phyloP scores from a whole-genome alignment of 1,140 invertebrate species.

The Lamellibrachia luymesi region DNA sequence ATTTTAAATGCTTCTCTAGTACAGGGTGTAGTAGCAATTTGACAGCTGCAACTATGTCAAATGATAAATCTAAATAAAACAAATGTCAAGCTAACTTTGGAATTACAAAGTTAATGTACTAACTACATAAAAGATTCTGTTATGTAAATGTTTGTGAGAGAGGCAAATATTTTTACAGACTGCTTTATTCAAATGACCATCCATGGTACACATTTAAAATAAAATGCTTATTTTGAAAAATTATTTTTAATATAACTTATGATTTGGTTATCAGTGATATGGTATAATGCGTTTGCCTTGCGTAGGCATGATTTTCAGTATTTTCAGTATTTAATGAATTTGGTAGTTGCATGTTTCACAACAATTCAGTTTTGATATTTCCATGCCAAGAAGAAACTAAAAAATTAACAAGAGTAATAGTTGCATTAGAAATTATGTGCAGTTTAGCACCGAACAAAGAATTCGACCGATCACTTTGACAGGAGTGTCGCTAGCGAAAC shows the following conservation, averaged over 20 bases:
- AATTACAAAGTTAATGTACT: neutral
- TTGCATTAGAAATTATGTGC: neutral
- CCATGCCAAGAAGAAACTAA: neutral
- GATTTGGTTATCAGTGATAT: no score
- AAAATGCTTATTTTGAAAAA: no score
- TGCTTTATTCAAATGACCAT: neutral
- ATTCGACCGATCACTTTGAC: neutral
- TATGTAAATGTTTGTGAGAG: no score
- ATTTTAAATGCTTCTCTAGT: neutral
- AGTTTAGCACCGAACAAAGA: neutral
- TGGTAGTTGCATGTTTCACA: no score
- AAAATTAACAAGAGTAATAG: neutral
- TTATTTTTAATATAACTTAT: no score
- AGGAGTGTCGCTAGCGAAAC: neutral
- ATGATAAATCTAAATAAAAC: neutral
- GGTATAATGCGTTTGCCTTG: no score
- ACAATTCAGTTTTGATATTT: no score
- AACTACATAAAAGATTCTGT: neutral
- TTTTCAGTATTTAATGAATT: no score
- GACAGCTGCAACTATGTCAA: neutral
- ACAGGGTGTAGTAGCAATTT: neutral
- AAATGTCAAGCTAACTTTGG: neutral
- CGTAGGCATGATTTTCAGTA: no score
- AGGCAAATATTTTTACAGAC: neutral
- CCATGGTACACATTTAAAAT: no score